Base-by-base conservation (phyloP, 2,113 vertebrate genomes). In the Forbesichthys agassizii region DNA sequence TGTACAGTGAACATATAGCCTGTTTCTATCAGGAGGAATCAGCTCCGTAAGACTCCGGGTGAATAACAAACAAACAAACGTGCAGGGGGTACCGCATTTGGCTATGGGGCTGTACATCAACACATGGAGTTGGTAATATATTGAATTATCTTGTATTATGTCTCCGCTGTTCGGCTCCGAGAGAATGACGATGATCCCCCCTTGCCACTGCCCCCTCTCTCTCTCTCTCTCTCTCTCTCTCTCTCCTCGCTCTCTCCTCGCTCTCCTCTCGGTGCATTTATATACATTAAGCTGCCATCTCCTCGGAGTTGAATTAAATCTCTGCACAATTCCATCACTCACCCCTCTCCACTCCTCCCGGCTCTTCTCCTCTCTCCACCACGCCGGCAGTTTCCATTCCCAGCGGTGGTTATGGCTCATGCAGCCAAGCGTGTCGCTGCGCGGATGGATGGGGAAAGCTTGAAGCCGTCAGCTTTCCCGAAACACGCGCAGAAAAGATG, bases 241-340 rank as follows among this genome's bases (percentile, higher is more conserved):
- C 42, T 53, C 14, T 33, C 8, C 60, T 73, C 66, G 52, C 55
- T 58, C 51, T 66, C 72, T 64, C 69, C 79, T 48, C 68, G 20
- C n/a, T 75, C 74, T 87, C 72, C 52, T 62, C 77, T 58, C 42
- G 70, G 68, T 74, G 73, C 82, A 86, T 89, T 88, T 85, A 85
- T 88, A 83, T 87, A 87, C 89, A 84, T 92, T 88, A 87, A 78
- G 72, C 81, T 80, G 73, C 83, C 84, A 72, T 85, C 66, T 81
- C 76, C 86, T 82, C 69, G 58, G 76, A 85, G 76, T 67, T 75
- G 85, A 88, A 90, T 88, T 87, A 81, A 86, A 88, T 89, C 84
- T 89, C 64, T 65, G 82, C 66, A 20, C 84, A 83, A 71, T 82
- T 82, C 81, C 71, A 81, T 80, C 78, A 73, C 82, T 83, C 84